Conservation (phyloP, 1,140 invertebrate genomes). For the Eurosta solidaginis region DNA sequence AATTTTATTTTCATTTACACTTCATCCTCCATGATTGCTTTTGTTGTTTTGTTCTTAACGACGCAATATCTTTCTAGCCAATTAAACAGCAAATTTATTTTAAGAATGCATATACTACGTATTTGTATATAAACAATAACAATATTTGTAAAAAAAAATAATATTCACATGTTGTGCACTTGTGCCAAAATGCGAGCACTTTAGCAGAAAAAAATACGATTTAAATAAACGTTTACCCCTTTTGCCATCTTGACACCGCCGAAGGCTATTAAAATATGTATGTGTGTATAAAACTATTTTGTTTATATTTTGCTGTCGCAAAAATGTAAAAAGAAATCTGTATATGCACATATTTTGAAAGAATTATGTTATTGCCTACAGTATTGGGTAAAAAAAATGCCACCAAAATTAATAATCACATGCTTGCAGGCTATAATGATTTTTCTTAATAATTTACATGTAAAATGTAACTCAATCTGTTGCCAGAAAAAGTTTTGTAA, state of each 20-base stretch:
- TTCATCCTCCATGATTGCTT: not conserved
- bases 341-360: not conserved
- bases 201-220: not conserved
- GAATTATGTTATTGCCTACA: no score
- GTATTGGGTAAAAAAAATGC: no score
- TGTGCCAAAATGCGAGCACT: not conserved
- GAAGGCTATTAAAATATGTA: no score
- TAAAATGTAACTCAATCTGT: no score
- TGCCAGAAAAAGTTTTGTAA: no score
- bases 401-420: no score
- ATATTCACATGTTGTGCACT: not conserved
- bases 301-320: conserved; percentile 2
- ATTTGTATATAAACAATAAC: not conserved
- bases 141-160: conserved; percentile 6
- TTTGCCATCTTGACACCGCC: not conserved
- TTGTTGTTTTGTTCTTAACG: not conserved
- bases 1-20: not conserved
- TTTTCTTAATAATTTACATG: no score
- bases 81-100: conserved; percentile 27
- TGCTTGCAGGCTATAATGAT: no score
- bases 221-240: not conserved
- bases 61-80: conserved; percentile 16
- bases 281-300: not conserved
- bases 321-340: not conserved
- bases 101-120: not conserved